Evolutionary conservation across 2,797 vertebrate species (phyloP).

Genomic region (Chromobotia macracanthus): DNA sequence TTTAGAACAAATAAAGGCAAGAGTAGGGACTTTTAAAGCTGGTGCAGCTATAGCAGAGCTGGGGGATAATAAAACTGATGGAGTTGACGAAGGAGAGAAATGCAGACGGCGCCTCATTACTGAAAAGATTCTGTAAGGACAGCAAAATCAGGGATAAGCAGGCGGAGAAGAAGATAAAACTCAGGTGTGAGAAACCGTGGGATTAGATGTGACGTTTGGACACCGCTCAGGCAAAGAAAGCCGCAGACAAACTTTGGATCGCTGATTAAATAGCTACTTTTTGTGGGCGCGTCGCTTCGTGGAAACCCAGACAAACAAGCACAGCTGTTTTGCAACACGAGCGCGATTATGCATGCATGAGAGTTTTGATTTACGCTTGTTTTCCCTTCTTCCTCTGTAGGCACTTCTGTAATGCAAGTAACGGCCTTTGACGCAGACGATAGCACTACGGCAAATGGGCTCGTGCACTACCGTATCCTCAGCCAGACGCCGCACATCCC

Average conservation of each 20-base stretch:
- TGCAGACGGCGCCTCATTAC: constrained; percentile 72
- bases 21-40: constrained; percentile 71
- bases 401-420: constrained; percentile 95
- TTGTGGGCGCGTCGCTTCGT: constrained; percentile 19
- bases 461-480: constrained; percentile 94
- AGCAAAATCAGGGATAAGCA: constrained; percentile 57
- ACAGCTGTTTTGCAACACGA: constrained; percentile 30
- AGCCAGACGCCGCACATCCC: constrained; percentile 93
- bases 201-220: constrained; percentile 35
- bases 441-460: constrained; percentile 90
- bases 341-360: constrained; percentile 49
- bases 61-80: constrained; percentile 73
- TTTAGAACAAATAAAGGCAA: constrained; percentile 72
- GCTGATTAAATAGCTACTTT: constrained; percentile 28
- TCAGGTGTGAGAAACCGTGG: constrained; percentile 17
- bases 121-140: constrained; percentile 70
- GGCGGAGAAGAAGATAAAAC: constrained; percentile 29
- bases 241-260: constrained; percentile 8
- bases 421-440: constrained; percentile 94
- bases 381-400: constrained; percentile 68
- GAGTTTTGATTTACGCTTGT: constrained; percentile 24
- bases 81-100: constrained; percentile 69
- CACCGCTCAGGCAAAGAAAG: constrained; percentile 2
- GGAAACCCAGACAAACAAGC: constrained; percentile 30
- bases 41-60: constrained; percentile 20